Conservation (phyloP, 2,888 invertebrate species). For the Fabriciana adippe region DNA sequence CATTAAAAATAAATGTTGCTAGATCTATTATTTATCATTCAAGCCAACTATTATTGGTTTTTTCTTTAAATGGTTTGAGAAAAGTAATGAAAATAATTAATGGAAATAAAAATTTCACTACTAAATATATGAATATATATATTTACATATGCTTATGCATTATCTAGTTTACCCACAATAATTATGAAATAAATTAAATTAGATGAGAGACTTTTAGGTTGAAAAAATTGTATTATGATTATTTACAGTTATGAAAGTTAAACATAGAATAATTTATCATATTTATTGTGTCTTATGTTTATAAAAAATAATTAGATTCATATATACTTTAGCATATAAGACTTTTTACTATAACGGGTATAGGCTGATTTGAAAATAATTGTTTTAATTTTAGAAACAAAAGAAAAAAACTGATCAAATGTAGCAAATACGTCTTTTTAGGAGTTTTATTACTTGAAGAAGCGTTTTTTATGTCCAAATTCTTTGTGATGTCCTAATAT, state of each 20-base stretch:
- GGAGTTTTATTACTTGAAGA: constrained; percentile 75
- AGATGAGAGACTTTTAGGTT: no score
- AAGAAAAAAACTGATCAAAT: constrained; percentile 71
- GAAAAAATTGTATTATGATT: background rate
- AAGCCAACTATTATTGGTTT: background rate
- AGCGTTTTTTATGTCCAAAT: constrained; percentile 81
- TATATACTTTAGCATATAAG: background rate
- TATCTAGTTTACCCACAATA: no score
- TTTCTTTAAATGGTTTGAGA: background rate
- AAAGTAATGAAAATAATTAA: no score
- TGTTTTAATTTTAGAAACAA: constrained; percentile 77
- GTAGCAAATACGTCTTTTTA: constrained; percentile 78
- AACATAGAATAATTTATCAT: background rate
- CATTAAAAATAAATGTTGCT: no score
- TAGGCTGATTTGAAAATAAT: constrained; percentile 55
- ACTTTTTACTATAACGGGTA: background rate
- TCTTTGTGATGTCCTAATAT: constrained; percentile 82
- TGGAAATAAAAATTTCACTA: no score
- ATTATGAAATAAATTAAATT: no score
- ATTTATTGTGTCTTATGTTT: no score
- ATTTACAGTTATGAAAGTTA: background rate
- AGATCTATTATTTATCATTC: background rate
- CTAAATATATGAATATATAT: no score
- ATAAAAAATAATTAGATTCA: no score
- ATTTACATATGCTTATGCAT: no score